Evolutionary conservation across 2,888 invertebrate species (phyloP).

Genomic region (Eulithis testata): DNA sequence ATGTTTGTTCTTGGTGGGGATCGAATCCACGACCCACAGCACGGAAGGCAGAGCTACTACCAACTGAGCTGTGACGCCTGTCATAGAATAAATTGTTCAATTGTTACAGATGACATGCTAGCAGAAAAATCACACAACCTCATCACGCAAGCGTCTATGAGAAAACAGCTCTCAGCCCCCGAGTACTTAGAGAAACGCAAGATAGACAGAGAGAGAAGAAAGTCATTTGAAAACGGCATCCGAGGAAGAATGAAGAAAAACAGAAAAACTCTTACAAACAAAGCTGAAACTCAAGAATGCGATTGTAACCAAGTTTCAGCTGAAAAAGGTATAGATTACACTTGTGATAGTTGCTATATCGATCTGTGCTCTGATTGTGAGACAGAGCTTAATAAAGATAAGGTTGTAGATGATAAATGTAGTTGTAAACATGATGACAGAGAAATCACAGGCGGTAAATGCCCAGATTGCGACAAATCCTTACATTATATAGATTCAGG

Average conservation of each 20-base stretch:
- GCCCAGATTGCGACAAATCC: constrained; percentile 73
- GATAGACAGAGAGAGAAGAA: constrained; percentile 87
- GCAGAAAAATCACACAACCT: constrained; percentile 85
- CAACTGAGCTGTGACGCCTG: too few relatives aligned
- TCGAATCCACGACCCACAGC: too few relatives aligned
- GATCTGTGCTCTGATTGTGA: constrained; percentile 79
- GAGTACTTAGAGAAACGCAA: constrained; percentile 95
- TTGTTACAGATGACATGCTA: constrained; percentile 84
- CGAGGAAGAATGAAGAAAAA: constrained; percentile 86
- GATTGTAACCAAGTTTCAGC: constrained; percentile 71
- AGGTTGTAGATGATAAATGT: constrained; percentile 60
- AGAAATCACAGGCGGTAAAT: constrained; percentile 63
- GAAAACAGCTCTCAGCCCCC: constrained; percentile 92
- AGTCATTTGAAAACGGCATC: constrained; percentile 85
- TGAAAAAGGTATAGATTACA: constrained; percentile 75
- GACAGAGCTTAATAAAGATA: constrained; percentile 64
- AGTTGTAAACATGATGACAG: constrained; percentile 58
- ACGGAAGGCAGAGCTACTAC: too few relatives aligned
- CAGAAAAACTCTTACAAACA: constrained; percentile 68
- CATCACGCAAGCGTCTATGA: constrained; percentile 85
- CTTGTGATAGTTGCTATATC: constrained; percentile 75
- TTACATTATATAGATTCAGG: constrained; percentile 76
- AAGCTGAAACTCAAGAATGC: constrained; percentile 64
- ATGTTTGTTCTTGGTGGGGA: too few relatives aligned
- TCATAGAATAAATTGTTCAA: constrained; percentile 1